These are phyloP conservation scores for Ascidia mentula DNA, from an alignment of 23 tunicate genomes.

Conservation along the genomic window DNA sequence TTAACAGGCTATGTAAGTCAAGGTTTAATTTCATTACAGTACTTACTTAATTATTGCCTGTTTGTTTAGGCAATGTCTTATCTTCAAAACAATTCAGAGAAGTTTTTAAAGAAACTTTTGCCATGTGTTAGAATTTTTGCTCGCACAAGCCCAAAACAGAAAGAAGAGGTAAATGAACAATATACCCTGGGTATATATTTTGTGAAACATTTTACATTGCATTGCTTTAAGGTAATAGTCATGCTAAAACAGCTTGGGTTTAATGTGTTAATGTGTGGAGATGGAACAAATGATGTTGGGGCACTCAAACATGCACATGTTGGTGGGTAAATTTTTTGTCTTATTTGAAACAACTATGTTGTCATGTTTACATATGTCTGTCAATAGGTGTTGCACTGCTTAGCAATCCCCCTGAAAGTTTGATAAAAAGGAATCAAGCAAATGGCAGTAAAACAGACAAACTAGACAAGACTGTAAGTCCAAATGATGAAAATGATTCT, in stretches of 20 bases:
- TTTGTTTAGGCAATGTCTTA: constrained; percentile 55
- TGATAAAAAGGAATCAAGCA: neutral
- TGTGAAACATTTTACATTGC: neutral
- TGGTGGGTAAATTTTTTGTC: constrained; percentile 51
- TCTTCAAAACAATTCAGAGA: constrained; percentile 20
- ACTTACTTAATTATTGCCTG: neutral
- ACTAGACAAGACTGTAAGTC: neutral
- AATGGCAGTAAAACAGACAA: neutral
- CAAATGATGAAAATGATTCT: neutral
- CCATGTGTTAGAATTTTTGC: constrained; percentile 91
- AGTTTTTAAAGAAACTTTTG: constrained; percentile 56
- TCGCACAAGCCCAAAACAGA: constrained; percentile 93
- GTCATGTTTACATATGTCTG: neutral
- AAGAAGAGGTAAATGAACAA: constrained; percentile 58
- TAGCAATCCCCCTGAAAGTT: constrained; percentile 63
- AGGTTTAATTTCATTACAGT: too few species aligned
- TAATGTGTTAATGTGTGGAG: constrained; percentile 95
- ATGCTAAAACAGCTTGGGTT: constrained; percentile 73
- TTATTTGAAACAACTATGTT: neutral
- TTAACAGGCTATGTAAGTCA: constrained; percentile 89
- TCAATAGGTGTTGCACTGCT: constrained; percentile 75
- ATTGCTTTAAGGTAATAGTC: constrained; percentile 63
- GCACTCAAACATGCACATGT: constrained; percentile 95
- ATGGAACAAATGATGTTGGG: constrained; percentile 99
- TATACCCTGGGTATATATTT: too few species aligned